Evolutionary conservation across 2,113 vertebrate species (phyloP).

Genomic region (Thamnophis sirtalis): DNA sequence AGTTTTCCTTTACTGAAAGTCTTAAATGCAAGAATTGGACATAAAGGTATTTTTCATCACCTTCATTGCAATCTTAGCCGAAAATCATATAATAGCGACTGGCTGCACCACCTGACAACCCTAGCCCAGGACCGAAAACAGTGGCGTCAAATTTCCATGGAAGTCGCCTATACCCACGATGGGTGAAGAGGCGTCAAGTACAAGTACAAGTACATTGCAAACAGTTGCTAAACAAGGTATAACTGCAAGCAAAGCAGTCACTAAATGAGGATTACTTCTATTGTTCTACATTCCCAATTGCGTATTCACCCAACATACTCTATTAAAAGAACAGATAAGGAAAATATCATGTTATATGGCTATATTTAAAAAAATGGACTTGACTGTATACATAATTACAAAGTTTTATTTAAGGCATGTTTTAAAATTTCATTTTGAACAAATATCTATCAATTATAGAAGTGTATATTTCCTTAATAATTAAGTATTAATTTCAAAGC

Average conservation of each 20-base stretch:
- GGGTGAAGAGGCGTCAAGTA: no score
- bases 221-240: not conserved
- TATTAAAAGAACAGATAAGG: not conserved
- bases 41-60: not conserved
- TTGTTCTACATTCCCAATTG: not conserved
- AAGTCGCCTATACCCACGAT: no score
- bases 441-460: not conserved
- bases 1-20: not conserved
- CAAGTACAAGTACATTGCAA: no score
- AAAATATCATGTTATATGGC: not conserved
- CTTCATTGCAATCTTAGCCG: not conserved
- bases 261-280: not conserved
- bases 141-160: no score
- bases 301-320: not conserved
- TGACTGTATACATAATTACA: not conserved
- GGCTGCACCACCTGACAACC: no score
- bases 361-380: not conserved
- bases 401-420: not conserved
- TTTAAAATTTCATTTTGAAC: conserved; percentile 10
- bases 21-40: not conserved
- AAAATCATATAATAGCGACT: no score
- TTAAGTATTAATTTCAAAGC: not conserved
- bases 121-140: no score
- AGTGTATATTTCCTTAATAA: not conserved
- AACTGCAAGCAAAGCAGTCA: not conserved